Evolutionary conservation across 2,113 vertebrate species (phyloP).

Genomic region (Nasalis larvatus): DNA sequence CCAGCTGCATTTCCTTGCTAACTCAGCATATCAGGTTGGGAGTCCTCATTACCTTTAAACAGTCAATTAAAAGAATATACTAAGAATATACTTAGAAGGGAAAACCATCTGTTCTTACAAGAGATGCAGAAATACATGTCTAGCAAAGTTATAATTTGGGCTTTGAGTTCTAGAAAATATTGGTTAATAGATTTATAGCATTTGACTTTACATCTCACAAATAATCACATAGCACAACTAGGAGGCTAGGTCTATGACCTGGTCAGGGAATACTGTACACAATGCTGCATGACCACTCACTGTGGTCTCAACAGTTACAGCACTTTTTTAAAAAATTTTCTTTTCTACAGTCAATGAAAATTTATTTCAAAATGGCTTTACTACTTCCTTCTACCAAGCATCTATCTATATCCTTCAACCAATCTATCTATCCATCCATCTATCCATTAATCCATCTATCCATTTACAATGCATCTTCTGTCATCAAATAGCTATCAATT

Average conservation of each 20-base stretch:
- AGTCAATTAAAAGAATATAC: slow-evolving; percentile 1
- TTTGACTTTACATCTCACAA: not conserved
- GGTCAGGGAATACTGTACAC: not conserved
- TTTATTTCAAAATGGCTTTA: not conserved
- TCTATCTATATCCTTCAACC: not conserved
- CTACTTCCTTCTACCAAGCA: not conserved
- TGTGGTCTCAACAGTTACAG: not conserved
- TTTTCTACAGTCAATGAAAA: too few species aligned
- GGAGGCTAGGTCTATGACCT: not conserved
- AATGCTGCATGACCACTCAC: not conserved
- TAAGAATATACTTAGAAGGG: not conserved
- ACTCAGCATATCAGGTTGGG: not conserved
- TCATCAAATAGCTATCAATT: not conserved
- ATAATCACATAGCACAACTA: not conserved
- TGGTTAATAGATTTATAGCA: not conserved
- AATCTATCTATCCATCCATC: not conserved
- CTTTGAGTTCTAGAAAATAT: not conserved
- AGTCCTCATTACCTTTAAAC: not conserved
- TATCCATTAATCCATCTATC: not conserved
- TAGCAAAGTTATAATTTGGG: not conserved
- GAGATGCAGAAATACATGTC: not conserved
- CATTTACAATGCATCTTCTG: not conserved
- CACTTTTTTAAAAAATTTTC: rapidly evolving
- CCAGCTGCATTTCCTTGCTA: not conserved
- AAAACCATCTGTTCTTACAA: not conserved